Conservation (phyloP, 1,140 invertebrate genomes). For the Papilio polyxenes region DNA sequence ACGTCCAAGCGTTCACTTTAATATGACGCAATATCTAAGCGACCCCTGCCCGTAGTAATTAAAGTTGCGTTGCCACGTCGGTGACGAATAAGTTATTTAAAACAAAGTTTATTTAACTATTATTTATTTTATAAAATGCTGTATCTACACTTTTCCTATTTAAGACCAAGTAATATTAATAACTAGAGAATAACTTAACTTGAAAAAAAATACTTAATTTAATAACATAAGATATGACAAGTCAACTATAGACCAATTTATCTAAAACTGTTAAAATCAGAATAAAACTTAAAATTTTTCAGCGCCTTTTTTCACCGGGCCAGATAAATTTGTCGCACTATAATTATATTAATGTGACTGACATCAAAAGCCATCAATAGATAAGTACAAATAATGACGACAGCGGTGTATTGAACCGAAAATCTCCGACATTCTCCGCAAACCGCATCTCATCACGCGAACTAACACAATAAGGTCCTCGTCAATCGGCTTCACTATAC, state of each 20-base stretch:
- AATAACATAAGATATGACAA: too few relatives aligned
- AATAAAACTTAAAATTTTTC: too few relatives aligned
- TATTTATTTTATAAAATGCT: background rate
- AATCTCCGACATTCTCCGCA: constrained; percentile 12
- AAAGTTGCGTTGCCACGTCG: background rate
- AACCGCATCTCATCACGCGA: background rate
- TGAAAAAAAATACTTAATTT: background rate
- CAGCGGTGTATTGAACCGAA: background rate
- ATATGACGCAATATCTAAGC: too few relatives aligned
- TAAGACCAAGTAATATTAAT: background rate
- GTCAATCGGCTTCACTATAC: background rate
- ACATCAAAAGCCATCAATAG: background rate
- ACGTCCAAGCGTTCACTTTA: too few relatives aligned
- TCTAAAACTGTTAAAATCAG: too few relatives aligned
- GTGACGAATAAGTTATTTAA: background rate
- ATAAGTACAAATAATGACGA: background rate
- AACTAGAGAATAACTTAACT: background rate
- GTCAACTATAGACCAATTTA: too few relatives aligned
- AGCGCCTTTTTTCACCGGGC: too few relatives aligned
- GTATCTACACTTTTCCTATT: background rate
- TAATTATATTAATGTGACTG: background rate
- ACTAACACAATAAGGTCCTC: constrained; percentile 12
- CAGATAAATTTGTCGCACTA: too few relatives aligned
- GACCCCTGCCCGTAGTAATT: too few relatives aligned
- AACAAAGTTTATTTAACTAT: background rate